Base-by-base conservation (phyloP, 2,797 vertebrate genomes). In the Epinephelus coioides region DNA sequence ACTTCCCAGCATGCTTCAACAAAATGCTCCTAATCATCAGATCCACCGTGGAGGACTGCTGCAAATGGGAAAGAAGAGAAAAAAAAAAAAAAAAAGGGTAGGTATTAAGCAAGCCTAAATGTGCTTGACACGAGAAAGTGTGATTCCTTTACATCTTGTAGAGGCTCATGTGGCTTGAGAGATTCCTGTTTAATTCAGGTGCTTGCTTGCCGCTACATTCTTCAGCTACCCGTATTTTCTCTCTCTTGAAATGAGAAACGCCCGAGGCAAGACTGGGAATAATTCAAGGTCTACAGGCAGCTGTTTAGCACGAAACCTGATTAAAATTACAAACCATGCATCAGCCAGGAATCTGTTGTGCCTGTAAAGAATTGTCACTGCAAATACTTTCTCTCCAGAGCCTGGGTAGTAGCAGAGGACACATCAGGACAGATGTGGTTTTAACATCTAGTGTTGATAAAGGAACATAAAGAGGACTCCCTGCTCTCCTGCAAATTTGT, bases 21-120 rank as follows among this genome's bases (percentile, higher is more conserved):
- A 99, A 96, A 91, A 99, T 98, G 94, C 96, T 99, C 91, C 98
- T 97, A 92, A 99, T 99, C 98, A 99, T 99, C 91, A 99, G 95
- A 95, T 99, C 98, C 91, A 97, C 97, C 51, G 97, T 97, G 54
- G 98, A 98, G 0, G 97, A 95, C 96, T 98, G 98, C 98, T 99
- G 96, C 84, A 91, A 77, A 69, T 70, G 71, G 56, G 44, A 79
- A 72, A 69, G 53, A 18, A 89, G 64, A 69, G 50, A 46, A 43
- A 49, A 49, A 9, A 30, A 6, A 46, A 8, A 12, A 12, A 49
- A 49, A 49, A 49, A 49, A 19, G 8, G 78, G 65, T 55, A 69
- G 70, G 83, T 80, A 86, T 94, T 95, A 87, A 91, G 93, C 71
- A 49, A 79, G 84, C 57, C 51, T 68, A 79, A 87, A 88, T 63